Evolutionary conservation across 1,140 invertebrate species (phyloP), one percentile per base, ranked within the genome.

Genomic region (Calliopsis andreniformis): DNA sequence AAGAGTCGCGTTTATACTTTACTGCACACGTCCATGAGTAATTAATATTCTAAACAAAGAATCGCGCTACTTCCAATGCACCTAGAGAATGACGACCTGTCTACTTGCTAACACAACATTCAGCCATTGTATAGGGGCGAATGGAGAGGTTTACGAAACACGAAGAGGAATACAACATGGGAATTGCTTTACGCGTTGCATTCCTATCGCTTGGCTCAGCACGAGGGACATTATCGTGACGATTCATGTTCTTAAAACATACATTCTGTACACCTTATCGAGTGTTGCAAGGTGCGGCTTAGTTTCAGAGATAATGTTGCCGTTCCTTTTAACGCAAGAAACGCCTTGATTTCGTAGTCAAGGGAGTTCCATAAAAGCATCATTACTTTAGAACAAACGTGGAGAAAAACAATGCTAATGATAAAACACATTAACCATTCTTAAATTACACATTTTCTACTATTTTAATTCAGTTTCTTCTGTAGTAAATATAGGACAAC

Each of bases 181-280:
- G 73, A 84, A 77, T 66, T 71, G 35, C 32, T 35, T 85, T 81
- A 82, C 68, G 49, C 23, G 45, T 64, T 69, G 62, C 84, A 85
- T 86, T 86, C 78, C 77, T 83, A 61, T 68, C 71, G 63, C 53
- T 71, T 83, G 58, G 63, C 61, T 83, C 75, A 83, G 12, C 58
- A 49, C 16, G n/a, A 43, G 23, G 28, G 53, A 71, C 72, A 81
- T 73, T 64, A 78, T 83, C 81, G 53, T 39, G 30, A 66, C 51
- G 51, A 69, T 78, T 78, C 32, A 45, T 25, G 43, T 76, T 78
- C 62, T 59, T 67, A 73, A 76, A 79, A 62, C 42, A 77, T 55
- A 71, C 66, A 62, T 62, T 61, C 56, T 23, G 70, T 10, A 10
- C 45, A 35, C 39, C 67, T 77, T 77, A 77, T 77, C 75, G 20